Percentiles rank a stretch among this genome's conserved stretches.
phyloP scores from a whole-genome alignment of 2,888 invertebrate genomes.

The Lasius fuliginosus region DNA sequence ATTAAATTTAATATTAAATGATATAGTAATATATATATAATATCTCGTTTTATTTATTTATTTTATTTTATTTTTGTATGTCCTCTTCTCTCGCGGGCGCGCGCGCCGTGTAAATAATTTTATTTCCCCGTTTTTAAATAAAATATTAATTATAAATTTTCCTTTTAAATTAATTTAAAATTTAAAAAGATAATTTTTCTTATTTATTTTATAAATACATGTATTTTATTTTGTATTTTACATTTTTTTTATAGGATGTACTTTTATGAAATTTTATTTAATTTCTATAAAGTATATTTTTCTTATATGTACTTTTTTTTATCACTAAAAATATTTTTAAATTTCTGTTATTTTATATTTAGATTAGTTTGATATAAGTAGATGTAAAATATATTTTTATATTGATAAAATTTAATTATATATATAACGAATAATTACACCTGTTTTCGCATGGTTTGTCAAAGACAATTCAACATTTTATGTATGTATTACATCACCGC shows the following conservation, averaged over 20 bases:
- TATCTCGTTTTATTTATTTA: no score
- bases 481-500: neutral
- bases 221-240: neutral
- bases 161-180: no score
- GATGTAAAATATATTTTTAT: neutral
- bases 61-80: no score
- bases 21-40: no score
- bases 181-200: no score
- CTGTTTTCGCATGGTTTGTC: neutral
- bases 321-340: constrained; percentile 3
- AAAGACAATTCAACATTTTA: neutral
- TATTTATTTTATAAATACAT: no score
- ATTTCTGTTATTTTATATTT: neutral
- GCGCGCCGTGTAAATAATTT: no score
- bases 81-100: no score
- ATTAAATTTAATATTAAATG: no score
- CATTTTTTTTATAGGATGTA: neutral
- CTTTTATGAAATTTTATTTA: neutral
- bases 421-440: neutral
- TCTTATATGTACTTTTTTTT: constrained; percentile 6
- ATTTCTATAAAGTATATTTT: neutral
- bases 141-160: no score
- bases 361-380: neutral
- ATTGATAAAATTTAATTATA: neutral
- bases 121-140: no score